Conservation (phyloP, 1,140 invertebrate genomes). For the Achroia grisella region DNA sequence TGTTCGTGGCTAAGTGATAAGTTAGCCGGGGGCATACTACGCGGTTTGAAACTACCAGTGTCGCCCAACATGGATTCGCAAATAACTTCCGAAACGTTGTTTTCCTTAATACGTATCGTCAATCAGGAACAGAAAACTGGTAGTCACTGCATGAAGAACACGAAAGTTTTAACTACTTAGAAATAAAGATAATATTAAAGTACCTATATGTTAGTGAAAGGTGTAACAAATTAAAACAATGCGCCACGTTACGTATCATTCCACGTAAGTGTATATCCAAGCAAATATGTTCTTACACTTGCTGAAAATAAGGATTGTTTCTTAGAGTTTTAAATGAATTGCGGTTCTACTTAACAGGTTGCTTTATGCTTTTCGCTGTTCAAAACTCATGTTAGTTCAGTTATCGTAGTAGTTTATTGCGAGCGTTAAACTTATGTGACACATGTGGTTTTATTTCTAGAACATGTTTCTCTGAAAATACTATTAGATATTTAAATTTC, state of each 20-base stretch:
- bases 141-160: slow-evolving; percentile 10
- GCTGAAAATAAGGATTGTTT: slow-evolving; percentile 18
- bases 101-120: slow-evolving; percentile 18
- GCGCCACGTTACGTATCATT: slow-evolving; percentile 17
- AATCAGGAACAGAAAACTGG: slow-evolving; percentile 9
- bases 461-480: slow-evolving; percentile 30
- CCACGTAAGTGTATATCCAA: slow-evolving; percentile 12
- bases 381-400: slow-evolving; percentile 46
- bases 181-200: slow-evolving; percentile 34
- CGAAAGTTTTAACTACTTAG: slow-evolving; percentile 23
- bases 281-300: slow-evolving; percentile 22
- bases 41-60: slow-evolving; percentile 38
- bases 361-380: slow-evolving; percentile 33
- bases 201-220: slow-evolving; percentile 25
- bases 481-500: too few relatives aligned
- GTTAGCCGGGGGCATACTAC: slow-evolving; percentile 35
- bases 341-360: slow-evolving; percentile 29
- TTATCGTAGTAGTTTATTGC: slow-evolving; percentile 54
- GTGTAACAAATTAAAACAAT: slow-evolving; percentile 46
- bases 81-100: slow-evolving; percentile 26
- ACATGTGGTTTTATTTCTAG: slow-evolving; percentile 29
- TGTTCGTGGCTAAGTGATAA: slow-evolving; percentile 66
- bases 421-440: slow-evolving; percentile 47
- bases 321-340: slow-evolving; percentile 11
- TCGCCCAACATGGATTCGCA: slow-evolving; percentile 19